A percentile compares a stretch with the other conserved stretches of the same genome.
Conservation (phyloP, 2,888 invertebrate species). For the Chouioia cunea region DNA sequence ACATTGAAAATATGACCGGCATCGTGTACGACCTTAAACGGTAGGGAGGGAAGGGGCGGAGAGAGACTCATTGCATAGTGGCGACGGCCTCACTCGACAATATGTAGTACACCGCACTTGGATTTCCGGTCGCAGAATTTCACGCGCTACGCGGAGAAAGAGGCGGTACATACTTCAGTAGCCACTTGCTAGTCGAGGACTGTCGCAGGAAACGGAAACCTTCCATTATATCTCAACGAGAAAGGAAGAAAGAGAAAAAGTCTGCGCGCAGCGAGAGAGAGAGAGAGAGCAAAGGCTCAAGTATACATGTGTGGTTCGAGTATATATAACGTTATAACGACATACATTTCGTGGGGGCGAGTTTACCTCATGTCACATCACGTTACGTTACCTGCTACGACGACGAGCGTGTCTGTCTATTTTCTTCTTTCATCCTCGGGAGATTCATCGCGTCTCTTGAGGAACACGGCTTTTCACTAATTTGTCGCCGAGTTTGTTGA, state of each 20-base stretch:
- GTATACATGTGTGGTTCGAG: too few relatives aligned
- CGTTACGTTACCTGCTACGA: neutral
- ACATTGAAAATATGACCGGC: slow-evolving; percentile 19
- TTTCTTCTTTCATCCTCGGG: too few relatives aligned
- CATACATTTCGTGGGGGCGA: too few relatives aligned
- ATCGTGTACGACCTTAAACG: slow-evolving; percentile 26
- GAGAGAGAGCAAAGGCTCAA: too few relatives aligned
- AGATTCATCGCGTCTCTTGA: too few relatives aligned
- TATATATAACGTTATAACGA: slow-evolving; percentile 31
- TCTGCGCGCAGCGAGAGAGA: too few relatives aligned
- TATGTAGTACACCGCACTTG: slow-evolving; percentile 31
- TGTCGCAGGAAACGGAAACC: slow-evolving; percentile 63
- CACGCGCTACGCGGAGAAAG: neutral
- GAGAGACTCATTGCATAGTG: slow-evolving; percentile 48
- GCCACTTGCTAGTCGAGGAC: slow-evolving; percentile 62
- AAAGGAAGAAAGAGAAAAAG: slow-evolving; percentile 13
- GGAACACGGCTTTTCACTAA: too few relatives aligned
- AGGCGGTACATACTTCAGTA: slow-evolving; percentile 30
- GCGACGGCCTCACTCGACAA: slow-evolving; percentile 45
- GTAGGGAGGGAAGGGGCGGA: too few relatives aligned
- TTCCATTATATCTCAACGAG: slow-evolving; percentile 56
- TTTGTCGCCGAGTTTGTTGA: too few relatives aligned
- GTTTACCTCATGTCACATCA: too few relatives aligned
- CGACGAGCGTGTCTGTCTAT: too few relatives aligned
- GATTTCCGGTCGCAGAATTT: slow-evolving; percentile 35